Conservation (phyloP, 2,113 vertebrate genomes). For the Macroglossus sobrinus region DNA sequence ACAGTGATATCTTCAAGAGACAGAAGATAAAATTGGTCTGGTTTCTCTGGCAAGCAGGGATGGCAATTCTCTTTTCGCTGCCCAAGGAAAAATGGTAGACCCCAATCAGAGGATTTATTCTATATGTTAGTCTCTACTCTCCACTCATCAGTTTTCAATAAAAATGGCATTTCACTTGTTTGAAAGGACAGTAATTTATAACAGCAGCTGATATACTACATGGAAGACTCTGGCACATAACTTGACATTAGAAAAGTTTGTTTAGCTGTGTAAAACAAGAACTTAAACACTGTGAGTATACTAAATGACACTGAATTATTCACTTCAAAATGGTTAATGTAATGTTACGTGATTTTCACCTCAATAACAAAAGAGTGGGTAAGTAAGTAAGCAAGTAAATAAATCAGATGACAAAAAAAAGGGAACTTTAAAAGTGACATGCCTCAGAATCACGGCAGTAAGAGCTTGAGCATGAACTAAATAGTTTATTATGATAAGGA, state of each 20-base stretch:
- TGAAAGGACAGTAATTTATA: constrained; percentile 40
- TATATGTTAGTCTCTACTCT: background rate
- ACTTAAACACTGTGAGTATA: background rate
- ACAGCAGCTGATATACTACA: background rate
- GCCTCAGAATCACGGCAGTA: background rate
- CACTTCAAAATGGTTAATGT: background rate
- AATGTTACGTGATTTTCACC: background rate
- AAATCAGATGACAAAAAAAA: background rate
- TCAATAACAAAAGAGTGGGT: background rate
- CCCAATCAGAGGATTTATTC: constrained; percentile 4
- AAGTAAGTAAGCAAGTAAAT: background rate
- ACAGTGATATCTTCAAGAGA: constrained; percentile 5
- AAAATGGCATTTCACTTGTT: constrained; percentile 28
- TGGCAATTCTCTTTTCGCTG: background rate
- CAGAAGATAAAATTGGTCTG: constrained; percentile 13
- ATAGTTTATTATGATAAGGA: background rate
- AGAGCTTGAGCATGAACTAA: background rate
- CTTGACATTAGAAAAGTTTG: background rate
- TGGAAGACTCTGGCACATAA: background rate
- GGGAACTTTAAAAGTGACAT: background rate
- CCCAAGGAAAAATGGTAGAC: background rate
- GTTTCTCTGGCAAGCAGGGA: background rate
- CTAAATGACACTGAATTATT: background rate
- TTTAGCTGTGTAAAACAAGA: constrained; percentile 18
- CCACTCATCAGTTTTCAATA: constrained; percentile 30